Evolutionary conservation across 2,888 invertebrate species (phyloP).

Genomic region (Shargacucullia verbasci): DNA sequence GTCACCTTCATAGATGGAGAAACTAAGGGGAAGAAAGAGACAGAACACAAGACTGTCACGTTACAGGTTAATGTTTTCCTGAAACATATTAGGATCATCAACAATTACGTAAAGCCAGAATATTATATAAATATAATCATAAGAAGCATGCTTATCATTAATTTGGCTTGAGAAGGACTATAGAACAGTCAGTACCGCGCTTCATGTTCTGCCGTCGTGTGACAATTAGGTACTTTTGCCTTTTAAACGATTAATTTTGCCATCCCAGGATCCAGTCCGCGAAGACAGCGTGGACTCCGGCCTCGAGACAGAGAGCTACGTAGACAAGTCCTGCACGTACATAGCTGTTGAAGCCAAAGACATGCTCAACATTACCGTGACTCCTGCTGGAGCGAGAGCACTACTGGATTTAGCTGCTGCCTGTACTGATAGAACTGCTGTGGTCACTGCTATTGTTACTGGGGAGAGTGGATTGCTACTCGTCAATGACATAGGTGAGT

Average conservation of each 20-base stretch:
- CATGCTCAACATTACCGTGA: conserved; percentile 91
- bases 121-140: too few relatives aligned
- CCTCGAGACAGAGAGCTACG: conserved; percentile 75
- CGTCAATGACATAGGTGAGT: conserved; percentile 90
- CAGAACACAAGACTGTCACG: conserved; percentile 77
- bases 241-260: neutral
- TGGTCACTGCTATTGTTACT: conserved; percentile 77
- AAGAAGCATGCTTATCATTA: too few relatives aligned
- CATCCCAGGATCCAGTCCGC: conserved; percentile 74
- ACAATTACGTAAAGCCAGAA: too few relatives aligned
- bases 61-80: conserved; percentile 66
- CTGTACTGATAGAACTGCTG: conserved; percentile 72
- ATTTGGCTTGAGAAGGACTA: too few relatives aligned
- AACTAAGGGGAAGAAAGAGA: conserved; percentile 67
- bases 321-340: conserved; percentile 89
- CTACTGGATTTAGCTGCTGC: conserved; percentile 77
- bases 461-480: conserved; percentile 77
- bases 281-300: conserved; percentile 88
- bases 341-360: conserved; percentile 91
- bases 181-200: too few relatives aligned
- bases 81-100: too few relatives aligned
- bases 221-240: too few relatives aligned
- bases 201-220: too few relatives aligned
- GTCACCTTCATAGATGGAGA: conserved; percentile 75
- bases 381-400: conserved; percentile 90